Percentiles rank a stretch among this genome's conserved stretches.
Evolutionary conservation across 2,113 vertebrate species (phyloP).

Genomic region (Neotoma lepida): DNA sequence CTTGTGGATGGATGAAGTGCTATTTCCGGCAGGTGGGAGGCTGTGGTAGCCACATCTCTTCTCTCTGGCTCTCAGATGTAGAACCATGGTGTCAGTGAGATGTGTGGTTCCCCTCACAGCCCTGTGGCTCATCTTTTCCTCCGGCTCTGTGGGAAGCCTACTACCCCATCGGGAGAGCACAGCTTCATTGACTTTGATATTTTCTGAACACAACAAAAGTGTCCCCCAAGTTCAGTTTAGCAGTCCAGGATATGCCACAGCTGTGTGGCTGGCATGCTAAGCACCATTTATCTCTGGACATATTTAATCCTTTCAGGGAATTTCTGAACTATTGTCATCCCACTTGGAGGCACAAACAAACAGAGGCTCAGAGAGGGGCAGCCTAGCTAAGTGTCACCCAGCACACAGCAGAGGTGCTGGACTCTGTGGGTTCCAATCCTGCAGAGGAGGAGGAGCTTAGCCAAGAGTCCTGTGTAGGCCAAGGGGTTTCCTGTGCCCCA

Average conservation of each 20-base stretch:
- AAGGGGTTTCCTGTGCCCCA: neutral
- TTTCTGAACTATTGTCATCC: neutral
- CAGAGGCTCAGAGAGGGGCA: neutral
- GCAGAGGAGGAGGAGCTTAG: neutral
- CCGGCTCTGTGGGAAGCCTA: neutral
- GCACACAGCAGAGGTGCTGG: neutral
- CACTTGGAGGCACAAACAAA: neutral
- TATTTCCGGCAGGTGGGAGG: neutral
- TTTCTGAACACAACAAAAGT: neutral
- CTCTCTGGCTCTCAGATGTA: neutral
- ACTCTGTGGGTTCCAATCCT: neutral
- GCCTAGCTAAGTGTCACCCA: neutral
- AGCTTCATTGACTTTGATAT: neutral
- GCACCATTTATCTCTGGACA: accelerated
- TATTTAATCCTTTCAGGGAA: neutral
- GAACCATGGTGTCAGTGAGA: neutral
- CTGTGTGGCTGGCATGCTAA: accelerated
- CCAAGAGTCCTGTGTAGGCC: neutral
- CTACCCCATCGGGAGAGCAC: neutral
- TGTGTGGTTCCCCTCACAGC: neutral
- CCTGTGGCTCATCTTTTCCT: neutral
- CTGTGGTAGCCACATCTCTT: neutral
- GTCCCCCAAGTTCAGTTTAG: neutral
- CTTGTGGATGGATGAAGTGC: no score
- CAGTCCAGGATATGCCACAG: neutral